Evolutionary conservation across 2,113 vertebrate genomes (phyloP).

Genomic region (Oceanodroma tethys): DNA sequence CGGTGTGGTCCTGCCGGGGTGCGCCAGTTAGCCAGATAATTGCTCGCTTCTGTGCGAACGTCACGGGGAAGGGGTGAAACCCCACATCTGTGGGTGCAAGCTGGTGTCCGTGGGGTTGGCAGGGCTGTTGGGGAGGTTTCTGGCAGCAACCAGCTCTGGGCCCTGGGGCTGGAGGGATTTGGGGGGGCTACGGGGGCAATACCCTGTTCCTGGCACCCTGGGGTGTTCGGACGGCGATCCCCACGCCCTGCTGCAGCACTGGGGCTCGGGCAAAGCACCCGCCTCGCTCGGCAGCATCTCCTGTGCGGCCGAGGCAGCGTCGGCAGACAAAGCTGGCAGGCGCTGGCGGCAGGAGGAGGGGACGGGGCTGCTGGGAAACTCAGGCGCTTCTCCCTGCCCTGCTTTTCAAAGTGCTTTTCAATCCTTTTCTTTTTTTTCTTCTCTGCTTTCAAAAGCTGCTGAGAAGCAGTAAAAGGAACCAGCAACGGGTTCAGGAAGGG

Average conservation of each 20-base stretch:
- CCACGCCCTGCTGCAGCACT: neutral
- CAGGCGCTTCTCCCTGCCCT: neutral
- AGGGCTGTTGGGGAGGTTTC: neutral
- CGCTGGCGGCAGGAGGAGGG: neutral
- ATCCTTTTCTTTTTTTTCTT: neutral
- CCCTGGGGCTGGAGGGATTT: neutral
- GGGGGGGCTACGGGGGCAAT: fast-evolving
- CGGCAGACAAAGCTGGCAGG: constrained; percentile 29
- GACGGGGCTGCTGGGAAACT: neutral
- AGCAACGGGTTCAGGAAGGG: neutral
- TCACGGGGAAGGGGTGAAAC: neutral
- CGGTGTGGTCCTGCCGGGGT: neutral
- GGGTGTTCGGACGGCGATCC: fast-evolving
- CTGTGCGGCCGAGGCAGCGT: fast-evolving
- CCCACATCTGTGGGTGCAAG: fast-evolving
- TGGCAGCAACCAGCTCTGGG: neutral
- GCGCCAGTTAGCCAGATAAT: fast-evolving
- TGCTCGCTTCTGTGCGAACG: fast-evolving
- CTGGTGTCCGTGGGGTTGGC: neutral
- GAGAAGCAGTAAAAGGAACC: neutral
- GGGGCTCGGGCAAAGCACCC: neutral
- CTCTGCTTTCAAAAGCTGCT: constrained; percentile 9
- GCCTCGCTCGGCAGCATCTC: neutral
- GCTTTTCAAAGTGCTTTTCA: constrained; percentile 10
- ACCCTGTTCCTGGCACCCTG: neutral